phyloP scores from a whole-genome alignment of 2,888 invertebrate species.

The Drosophila vallismaia region DNA sequence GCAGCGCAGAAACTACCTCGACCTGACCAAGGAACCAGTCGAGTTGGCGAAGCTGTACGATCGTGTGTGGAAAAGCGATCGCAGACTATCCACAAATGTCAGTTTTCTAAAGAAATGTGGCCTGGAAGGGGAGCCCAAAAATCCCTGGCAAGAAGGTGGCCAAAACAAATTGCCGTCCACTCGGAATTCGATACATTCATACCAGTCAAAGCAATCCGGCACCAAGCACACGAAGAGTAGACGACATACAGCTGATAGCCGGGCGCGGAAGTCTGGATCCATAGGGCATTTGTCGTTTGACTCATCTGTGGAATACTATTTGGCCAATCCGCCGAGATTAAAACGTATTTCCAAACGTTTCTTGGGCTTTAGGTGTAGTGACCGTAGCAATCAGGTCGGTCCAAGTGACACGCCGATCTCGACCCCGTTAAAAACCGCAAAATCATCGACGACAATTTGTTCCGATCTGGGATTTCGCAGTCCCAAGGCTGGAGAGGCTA shows the following conservation, averaged over 20 bases:
- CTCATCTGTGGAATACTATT: background rate
- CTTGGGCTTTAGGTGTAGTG: background rate
- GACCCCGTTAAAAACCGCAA: no score
- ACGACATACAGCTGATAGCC: no score
- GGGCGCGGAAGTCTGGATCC: no score
- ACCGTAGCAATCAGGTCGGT: background rate
- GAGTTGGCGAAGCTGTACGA: slow-evolving; percentile 3
- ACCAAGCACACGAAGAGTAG: background rate
- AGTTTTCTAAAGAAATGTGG: background rate
- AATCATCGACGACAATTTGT: no score
- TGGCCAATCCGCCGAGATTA: background rate
- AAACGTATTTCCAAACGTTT: background rate
- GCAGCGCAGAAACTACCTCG: background rate
- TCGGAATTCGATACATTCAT: background rate
- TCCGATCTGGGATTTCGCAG: no score
- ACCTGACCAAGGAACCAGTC: background rate
- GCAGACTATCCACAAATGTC: no score
- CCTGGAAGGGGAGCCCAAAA: background rate
- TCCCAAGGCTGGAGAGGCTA: no score
- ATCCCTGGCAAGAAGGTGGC: background rate
- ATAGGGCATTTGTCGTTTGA: background rate
- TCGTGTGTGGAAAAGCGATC: background rate
- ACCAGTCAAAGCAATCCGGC: background rate
- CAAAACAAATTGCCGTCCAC: background rate
- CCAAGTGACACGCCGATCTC: no score